Evolutionary conservation across 2,797 vertebrate genomes (phyloP), one percentile per base, ranked within the genome.

Genomic region (Champsocephalus gunnari): DNA sequence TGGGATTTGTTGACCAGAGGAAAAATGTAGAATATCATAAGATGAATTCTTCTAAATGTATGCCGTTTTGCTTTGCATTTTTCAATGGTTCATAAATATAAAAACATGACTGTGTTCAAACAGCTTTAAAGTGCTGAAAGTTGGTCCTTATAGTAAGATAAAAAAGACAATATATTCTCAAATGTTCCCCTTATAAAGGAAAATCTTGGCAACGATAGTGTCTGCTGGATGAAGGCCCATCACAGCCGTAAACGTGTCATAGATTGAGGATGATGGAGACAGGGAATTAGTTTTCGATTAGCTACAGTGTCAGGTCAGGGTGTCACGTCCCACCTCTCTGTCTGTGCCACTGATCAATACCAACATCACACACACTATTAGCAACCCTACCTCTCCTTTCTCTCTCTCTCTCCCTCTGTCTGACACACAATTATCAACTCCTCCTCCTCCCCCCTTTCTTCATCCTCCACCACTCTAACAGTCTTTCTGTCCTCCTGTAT

Each of bases 251-350:
- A 61, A 65, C 1, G 74, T 60, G 73, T 73, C 80, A 77, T 59
- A 62, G 66, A 75, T 65, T 8, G 38, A 60, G 32, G 64, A 68
- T 61, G 80, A 85, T 86, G 68, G 81, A 84, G 89, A 86, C 44
- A 13, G 87, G 81, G 90, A 93, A 93, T 92, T 92, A 92, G 89
- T 87, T 92, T 92, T 93, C 91, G 92, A 93, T 93, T 90, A 91
- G 87, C 83, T 50, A 64, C 76, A 69, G 73, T 90, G 89, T 88
- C 87, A 82, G 92, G 90, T 92, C 92, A 90, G 19, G 49, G 66
- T 85, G 91, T 89, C 88, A 83, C 41, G 79, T 88, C 85, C 79
- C 83, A 89, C 84, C 83, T 81, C 78, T 85, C 60, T 79, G 87
- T 87, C 91, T 88, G 88, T 85, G 78, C 43, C 65, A 79, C 80